Base-by-base conservation (phyloP, 2,113 vertebrate genomes). In the Eurystomus gularis region DNA sequence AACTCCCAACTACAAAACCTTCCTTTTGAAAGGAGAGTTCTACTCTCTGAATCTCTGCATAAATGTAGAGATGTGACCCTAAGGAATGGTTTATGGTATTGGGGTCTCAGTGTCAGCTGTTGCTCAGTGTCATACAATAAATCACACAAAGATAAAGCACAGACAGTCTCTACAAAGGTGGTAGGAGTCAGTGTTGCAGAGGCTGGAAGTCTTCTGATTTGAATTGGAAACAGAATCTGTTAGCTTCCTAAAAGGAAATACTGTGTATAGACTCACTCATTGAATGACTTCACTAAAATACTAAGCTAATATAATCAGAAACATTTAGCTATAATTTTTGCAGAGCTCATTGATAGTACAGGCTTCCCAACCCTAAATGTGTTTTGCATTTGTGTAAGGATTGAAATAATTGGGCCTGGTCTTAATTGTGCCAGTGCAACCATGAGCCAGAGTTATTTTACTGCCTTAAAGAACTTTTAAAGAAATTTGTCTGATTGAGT, bases 381-480 rank as follows among this genome's bases (percentile, higher is more conserved):
- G 94, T 93, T 96, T 94, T 92, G 55, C 69, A 92, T 97, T 97
- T 97, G 69, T 86, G 86, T 86, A 82, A 94, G 42, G 24, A 68
- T 94, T 94, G 61, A 86, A 94, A 88, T 95, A 97, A 90, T 92
- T 94, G 51, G 66, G 37, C 61, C 89, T 94, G 84, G 17, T 90
- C 85, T 94, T 94, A 88, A 88, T 90, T 90, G 94, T 46, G 11
- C 54, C 51, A 71, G 25, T 25, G 37, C 57, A 87, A 78, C 24
- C 57, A 72, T 0, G 5, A 90, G 29, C 66, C 69, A 60, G 78
- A 71, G 35, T 82, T 94, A 33, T 7, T 96, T 94, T 94, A 94
- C 33, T 87, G 54, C 35, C 55, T 88, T 73, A 52, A 82, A 93
- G 87, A 94, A 86, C 52, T 91, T 87, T 70, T 82, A 91, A 78